Evolutionary conservation across 1,140 invertebrate genomes (phyloP), one percentile per base, ranked within the genome.

Genomic region (Pogonus chalceus): DNA sequence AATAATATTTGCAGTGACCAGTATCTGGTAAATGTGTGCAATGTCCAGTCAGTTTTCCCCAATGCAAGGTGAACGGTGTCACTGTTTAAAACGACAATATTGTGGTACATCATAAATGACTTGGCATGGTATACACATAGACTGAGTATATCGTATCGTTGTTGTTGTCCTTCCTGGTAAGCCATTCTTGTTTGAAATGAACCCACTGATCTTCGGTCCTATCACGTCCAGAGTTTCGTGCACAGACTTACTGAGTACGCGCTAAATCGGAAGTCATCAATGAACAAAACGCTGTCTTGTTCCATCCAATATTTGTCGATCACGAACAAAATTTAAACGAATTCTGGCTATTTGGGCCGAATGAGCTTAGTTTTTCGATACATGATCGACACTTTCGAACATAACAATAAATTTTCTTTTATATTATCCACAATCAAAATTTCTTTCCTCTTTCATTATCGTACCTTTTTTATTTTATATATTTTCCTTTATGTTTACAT

Each of bases 321-420:
- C 37, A 43, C 37, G 37, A 43, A 43, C 37, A 9, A 43, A 43
- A 43, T 43, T 43, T 43, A 43, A 43, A 43, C 37, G 37, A 43
- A 43, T 43, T 31, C 26, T 31, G 26, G 26, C 14, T 14, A 31
- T 4, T 14, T 7, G 14, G 4, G 26, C 26, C 26, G 26, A 7
- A n/a, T n/a, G n/a, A n/a, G n/a, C n/a, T n/a, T n/a, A n/a, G n/a
- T 31, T 7, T 31, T 31, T 31, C 26, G 26, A 14, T 31, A 31
- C 26, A 14, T 31, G 26, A 31, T n/a, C n/a, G n/a, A 31, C 26
- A 31, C 26, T 31, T 31, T 31, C 26, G 26, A 31, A 31, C 14
- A 31, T 14, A 31, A 4, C 4, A 7, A 31, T 31, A 31, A 14
- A 31, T 31, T 31, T 14, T 31, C 14, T 31, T n/a, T 31, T 31